Evolutionary conservation across 1,140 invertebrate species (phyloP).

Genomic region (Latrodectus geometricus): DNA sequence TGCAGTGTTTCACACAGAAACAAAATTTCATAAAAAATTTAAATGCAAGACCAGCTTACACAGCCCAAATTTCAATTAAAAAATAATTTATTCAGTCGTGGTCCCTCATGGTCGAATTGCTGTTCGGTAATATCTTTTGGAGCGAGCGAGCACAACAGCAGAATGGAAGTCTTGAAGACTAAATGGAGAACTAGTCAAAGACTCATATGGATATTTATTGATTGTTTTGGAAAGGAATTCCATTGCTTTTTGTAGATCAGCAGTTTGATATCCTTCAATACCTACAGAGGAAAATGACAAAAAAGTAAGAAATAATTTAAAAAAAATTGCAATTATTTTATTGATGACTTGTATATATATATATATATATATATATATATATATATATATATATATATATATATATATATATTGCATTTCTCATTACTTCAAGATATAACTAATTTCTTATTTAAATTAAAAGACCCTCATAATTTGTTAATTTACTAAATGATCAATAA

Average conservation of each 20-base stretch:
- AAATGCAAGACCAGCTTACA: conserved; percentile 41
- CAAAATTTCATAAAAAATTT: background rate
- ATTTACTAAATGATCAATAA: no score
- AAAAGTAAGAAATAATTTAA: no score
- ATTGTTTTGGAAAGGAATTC: conserved; percentile 44
- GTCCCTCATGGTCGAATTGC: conserved; percentile 14
- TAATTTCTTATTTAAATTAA: no score
- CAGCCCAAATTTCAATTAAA: background rate
- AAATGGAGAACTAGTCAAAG: conserved; percentile 38
- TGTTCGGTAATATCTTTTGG: conserved; percentile 44
- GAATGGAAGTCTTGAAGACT: conserved; percentile 52
- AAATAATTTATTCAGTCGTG: background rate
- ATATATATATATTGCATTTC: no score
- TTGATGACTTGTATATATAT: no score
- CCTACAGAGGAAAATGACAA: background rate
- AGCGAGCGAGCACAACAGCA: conserved; percentile 34
- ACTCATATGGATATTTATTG: conserved; percentile 43
- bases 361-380: no score
- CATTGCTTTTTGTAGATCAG: conserved; percentile 38
- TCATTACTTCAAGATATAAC: no score
- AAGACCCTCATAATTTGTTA: no score
- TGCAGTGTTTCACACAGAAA: background rate
- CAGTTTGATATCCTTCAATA: conserved; percentile 39
- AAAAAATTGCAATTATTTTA: no score
- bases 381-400: no score